Percentiles rank a stretch among this genome's conserved stretches.
These are phyloP conservation scores for Mesitornis unicolor DNA, from an alignment of 2,113 vertebrate genomes.

Conservation along the genomic window DNA sequence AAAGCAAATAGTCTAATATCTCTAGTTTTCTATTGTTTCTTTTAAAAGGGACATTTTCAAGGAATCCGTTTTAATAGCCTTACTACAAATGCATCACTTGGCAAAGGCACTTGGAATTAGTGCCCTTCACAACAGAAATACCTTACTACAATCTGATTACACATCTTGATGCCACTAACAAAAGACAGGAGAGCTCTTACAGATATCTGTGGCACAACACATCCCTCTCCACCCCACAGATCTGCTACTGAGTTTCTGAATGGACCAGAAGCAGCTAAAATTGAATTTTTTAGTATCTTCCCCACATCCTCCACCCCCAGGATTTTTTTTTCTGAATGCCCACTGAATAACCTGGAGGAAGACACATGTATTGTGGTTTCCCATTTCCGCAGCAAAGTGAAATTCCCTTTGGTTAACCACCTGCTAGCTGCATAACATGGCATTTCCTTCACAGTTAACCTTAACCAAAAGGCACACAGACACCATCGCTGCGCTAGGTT, in stretches of 20 bases:
- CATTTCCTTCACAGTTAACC: not conserved
- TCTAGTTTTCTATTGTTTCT: not conserved
- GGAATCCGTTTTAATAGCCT: not conserved
- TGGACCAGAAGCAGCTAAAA: not conserved
- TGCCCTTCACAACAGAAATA: not conserved
- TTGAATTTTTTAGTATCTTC: not conserved
- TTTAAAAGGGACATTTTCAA: not conserved
- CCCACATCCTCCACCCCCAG: not conserved
- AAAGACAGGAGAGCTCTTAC: not conserved
- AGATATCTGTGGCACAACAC: not conserved
- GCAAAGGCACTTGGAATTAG: not conserved
- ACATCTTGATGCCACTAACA: fast-evolving
- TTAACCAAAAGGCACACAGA: not conserved
- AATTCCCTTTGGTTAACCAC: conserved; percentile 64
- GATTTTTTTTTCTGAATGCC: conserved; percentile 49
- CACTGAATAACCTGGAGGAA: conserved; percentile 48
- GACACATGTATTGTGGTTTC: not conserved
- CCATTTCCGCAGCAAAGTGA: conserved; percentile 11
- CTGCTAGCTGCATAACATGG: not conserved
- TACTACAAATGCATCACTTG: not conserved
- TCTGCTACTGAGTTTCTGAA: not conserved
- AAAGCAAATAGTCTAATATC: not conserved
- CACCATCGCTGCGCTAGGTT: not conserved
- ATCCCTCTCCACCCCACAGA: not conserved
- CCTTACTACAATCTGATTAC: not conserved